Conservation (phyloP, 2,797 vertebrate species). For the Gila robusta region DNA sequence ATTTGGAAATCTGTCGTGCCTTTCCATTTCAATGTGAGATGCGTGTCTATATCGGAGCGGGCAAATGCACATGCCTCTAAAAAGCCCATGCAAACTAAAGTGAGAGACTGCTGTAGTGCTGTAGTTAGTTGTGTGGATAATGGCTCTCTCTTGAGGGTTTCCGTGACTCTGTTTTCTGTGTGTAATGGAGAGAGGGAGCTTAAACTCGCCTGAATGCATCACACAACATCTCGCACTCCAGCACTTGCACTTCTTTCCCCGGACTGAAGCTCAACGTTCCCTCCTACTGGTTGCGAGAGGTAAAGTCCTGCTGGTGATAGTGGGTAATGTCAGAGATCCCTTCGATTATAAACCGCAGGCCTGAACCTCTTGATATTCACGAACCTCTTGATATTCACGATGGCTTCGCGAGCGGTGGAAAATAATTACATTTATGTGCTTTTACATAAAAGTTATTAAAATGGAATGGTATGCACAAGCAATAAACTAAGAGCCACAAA, state of each 20-base stretch:
- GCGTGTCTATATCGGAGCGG: background rate
- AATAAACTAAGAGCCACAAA: constrained; percentile 59
- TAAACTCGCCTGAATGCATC: constrained; percentile 55
- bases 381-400: constrained; percentile 52
- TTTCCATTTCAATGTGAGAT: background rate
- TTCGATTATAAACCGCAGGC: constrained; percentile 31
- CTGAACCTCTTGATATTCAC: constrained; percentile 53
- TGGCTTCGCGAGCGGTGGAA: constrained; percentile 33
- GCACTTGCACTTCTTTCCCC: constrained; percentile 5
- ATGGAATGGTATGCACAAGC: constrained; percentile 52
- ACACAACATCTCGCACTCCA: constrained; percentile 50
- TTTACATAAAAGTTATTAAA: constrained; percentile 65
- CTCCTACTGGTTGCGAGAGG: constrained; percentile 52
- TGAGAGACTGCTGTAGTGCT: constrained; percentile 20
- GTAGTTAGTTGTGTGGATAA: constrained; percentile 62
- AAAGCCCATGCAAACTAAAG: constrained; percentile 26
- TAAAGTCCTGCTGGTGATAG: background rate
- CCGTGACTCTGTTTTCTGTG: constrained; percentile 44
- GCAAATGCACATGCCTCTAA: constrained; percentile 26
- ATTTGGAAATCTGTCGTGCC: background rate
- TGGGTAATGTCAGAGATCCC: background rate
- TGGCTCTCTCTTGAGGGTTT: constrained; percentile 53
- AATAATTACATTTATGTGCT: constrained; percentile 64
- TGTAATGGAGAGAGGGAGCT: constrained; percentile 57
- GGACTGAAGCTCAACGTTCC: constrained; percentile 54